Evolutionary conservation across 1,140 invertebrate genomes (phyloP).

Genomic region (Venturia canescens): DNA sequence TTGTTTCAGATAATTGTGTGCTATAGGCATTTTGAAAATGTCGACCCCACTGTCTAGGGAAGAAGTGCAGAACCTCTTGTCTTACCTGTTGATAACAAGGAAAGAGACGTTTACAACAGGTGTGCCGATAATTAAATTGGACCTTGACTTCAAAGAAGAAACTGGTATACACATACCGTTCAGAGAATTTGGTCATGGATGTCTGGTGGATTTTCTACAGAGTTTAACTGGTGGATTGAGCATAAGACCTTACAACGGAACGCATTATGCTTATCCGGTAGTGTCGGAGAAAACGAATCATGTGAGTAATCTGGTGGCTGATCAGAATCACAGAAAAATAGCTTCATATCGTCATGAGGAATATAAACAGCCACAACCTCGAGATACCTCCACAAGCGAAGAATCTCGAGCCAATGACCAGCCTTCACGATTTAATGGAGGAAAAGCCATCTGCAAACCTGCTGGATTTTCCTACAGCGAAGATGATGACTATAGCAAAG

Average conservation of each 20-base stretch:
- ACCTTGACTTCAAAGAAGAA: conserved; percentile 49
- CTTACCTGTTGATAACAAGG: conserved; percentile 54
- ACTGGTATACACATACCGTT: conserved; percentile 61
- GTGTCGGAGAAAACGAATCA: conserved; percentile 60
- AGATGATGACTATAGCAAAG: not conserved
- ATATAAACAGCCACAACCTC: not conserved
- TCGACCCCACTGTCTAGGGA: not conserved
- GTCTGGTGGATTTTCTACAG: conserved; percentile 52
- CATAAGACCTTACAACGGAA: conserved; percentile 34
- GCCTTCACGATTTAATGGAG: not conserved
- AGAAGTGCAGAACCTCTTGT: conserved; percentile 31
- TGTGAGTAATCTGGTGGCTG: conserved; percentile 59
- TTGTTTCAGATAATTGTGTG: not conserved
- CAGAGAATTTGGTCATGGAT: conserved; percentile 48
- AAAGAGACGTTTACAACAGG: conserved; percentile 27
- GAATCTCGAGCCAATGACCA: conserved; percentile 56
- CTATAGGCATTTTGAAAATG: not conserved
- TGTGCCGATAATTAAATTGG: conserved; percentile 32
- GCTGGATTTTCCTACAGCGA: not conserved
- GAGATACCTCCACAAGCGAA: conserved; percentile 53
- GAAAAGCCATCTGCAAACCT: not conserved
- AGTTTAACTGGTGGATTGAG: conserved; percentile 51
- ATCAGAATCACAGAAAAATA: conserved; percentile 53
- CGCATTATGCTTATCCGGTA: conserved; percentile 51
- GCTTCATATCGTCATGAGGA: not conserved